Evolutionary conservation across 1,140 invertebrate species (phyloP), one percentile per base, ranked within the genome.

Genomic region (Mylabris phalerata): DNA sequence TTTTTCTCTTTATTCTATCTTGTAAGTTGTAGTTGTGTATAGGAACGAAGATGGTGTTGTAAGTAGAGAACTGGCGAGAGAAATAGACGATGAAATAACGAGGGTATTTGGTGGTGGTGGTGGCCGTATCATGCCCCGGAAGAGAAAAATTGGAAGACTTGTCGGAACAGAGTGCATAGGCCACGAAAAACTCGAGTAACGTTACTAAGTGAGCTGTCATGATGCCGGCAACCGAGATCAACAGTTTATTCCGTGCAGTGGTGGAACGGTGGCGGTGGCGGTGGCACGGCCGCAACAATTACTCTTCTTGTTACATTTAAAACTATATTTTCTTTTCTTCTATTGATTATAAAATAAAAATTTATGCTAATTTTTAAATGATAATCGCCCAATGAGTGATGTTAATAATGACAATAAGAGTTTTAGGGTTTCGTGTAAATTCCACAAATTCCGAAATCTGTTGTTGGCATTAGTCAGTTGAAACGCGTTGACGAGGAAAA

Each of bases 101-200:
- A 32, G 32, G 7, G 7, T 32, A 32, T 4, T 32, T 32, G 32
- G 19, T 7, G 32, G 32, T 32, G 7, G 32, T 11, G 5, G 11
- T 42, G n/a, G n/a, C n/a, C 4, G 41, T 42, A 42, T 46, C 45
- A 19, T 60, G 39, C 60, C 32, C 32, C 32, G 50, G 63, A 55
- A 55, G 61, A 67, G 65, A 67, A 67, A 67, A 66, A 66, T 66
- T 66, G 64, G 62, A 66, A 61, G 61, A 66, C 62, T 64, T 61
- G 62, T 61, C 60, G 62, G 60, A 64, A 67, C 58, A 59, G 65
- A 64, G 65, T 62, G 62, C 65, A 62, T 62, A 64, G 62, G 65
- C 65, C 60, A 64, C 57, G 60, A 64, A 64, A 64, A 66, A 64
- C 57, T 55, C 59, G 60, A 59, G 57, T 60, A 55, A 61, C 61